Conservation (phyloP, 1,140 invertebrate species). For the Radopholus similis region DNA sequence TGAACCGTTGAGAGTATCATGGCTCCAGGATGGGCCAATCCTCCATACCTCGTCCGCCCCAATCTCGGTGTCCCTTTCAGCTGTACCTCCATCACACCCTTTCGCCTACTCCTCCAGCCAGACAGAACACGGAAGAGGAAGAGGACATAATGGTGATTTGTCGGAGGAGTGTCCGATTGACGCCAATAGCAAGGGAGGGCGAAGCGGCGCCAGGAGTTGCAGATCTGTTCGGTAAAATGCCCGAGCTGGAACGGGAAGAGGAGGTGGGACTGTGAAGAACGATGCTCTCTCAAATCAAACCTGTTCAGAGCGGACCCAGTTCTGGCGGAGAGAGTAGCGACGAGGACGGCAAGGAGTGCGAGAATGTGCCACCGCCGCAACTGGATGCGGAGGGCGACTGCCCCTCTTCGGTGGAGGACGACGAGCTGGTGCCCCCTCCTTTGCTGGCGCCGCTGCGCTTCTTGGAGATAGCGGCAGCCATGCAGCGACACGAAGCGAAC, state of each 20-base stretch:
- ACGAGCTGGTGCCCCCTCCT: background rate
- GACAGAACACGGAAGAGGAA: background rate
- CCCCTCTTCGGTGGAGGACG: background rate
- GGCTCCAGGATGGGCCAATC: too few relatives aligned
- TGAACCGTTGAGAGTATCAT: too few relatives aligned
- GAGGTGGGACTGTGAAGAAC: background rate
- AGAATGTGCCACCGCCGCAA: background rate
- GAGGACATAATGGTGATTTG: background rate
- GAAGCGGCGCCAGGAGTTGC: background rate
- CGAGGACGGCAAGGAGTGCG: background rate
- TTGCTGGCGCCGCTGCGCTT: background rate
- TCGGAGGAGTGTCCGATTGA: background rate
- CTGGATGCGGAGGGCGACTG: background rate
- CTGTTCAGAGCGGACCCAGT: background rate
- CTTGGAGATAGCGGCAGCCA: background rate
- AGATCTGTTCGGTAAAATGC: background rate
- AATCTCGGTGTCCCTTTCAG: too few relatives aligned
- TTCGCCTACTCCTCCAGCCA: background rate
- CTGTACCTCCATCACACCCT: too few relatives aligned
- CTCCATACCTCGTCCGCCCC: too few relatives aligned
- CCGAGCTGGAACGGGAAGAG: background rate
- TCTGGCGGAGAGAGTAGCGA: background rate
- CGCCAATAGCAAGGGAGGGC: background rate
- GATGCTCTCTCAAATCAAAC: background rate
- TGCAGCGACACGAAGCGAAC: background rate